phyloP scores from a whole-genome alignment of 35 echinoderm and acorn worm genomes.

The Apostichopus japonicus region DNA sequence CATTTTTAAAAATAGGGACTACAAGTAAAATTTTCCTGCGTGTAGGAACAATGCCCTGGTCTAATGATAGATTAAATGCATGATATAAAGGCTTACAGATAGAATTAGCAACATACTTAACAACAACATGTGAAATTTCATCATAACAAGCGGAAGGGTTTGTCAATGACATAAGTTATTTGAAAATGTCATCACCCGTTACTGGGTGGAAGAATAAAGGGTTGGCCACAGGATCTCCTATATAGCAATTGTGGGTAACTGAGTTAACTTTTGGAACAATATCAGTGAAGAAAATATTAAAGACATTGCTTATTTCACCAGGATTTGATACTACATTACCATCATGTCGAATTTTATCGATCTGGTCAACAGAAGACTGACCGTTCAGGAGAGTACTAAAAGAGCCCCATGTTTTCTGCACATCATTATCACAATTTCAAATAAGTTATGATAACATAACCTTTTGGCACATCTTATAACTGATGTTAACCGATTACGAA shows the following conservation, averaged over 20 bases:
- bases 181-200: neutral
- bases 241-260: no score
- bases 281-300: neutral
- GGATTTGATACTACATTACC: neutral
- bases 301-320: neutral
- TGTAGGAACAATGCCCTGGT: neutral
- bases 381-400: neutral
- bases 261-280: neutral
- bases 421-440: slow-evolving; percentile 6
- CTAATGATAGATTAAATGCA: neutral
- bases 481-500: neutral
- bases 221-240: no score
- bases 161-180: neutral
- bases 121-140: neutral
- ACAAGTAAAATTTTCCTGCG: neutral
- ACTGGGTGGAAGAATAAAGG: no score
- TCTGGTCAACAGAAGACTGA: neutral
- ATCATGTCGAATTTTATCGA: no score
- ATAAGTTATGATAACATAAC: neutral
- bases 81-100: no score
- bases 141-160: neutral
- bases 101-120: no score
- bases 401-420: neutral
- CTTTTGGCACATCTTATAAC: neutral
- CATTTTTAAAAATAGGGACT: neutral